These are phyloP conservation scores for Cirrhinus molitorella DNA, from an alignment of 2,797 vertebrate genomes.

Conservation along the genomic window DNA sequence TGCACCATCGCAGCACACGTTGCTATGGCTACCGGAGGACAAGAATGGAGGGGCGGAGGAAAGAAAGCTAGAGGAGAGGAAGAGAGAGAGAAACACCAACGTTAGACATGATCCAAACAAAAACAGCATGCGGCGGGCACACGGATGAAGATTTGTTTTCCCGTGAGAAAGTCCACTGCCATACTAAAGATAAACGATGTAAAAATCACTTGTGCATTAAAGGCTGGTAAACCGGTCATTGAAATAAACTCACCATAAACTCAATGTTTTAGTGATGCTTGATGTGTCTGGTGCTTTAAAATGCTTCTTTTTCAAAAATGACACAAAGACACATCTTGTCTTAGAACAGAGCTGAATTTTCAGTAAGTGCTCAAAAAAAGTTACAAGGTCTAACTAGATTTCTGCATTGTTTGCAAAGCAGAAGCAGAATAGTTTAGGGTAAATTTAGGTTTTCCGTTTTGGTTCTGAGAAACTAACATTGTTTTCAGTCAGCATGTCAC, in stretches of 20 bases:
- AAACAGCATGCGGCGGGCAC: constrained; percentile 51
- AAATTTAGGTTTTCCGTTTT: background rate
- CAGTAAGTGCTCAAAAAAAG: background rate
- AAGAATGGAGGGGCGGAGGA: constrained; percentile 59
- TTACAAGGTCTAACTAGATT: constrained; percentile 17
- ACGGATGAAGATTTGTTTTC: background rate
- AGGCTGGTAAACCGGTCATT: background rate
- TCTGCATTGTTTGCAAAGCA: background rate
- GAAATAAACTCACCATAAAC: background rate
- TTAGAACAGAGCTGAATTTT: background rate
- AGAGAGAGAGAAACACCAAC: constrained; percentile 54
- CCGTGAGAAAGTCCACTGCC: background rate
- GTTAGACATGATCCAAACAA: constrained; percentile 46
- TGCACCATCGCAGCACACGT: constrained; percentile 57
- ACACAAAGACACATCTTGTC: background rate
- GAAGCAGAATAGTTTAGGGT: background rate
- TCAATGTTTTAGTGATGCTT: background rate
- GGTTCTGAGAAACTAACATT: background rate
- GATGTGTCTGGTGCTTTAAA: too few species aligned
- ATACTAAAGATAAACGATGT: background rate
- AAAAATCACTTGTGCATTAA: background rate
- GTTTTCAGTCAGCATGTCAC: background rate
- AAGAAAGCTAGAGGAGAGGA: constrained; percentile 48
- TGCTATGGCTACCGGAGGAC: constrained; percentile 63
- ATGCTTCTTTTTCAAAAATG: background rate